These are phyloP conservation scores for Athetis lepigone DNA, from an alignment of 2,888 invertebrate genomes.

Conservation along the genomic window DNA sequence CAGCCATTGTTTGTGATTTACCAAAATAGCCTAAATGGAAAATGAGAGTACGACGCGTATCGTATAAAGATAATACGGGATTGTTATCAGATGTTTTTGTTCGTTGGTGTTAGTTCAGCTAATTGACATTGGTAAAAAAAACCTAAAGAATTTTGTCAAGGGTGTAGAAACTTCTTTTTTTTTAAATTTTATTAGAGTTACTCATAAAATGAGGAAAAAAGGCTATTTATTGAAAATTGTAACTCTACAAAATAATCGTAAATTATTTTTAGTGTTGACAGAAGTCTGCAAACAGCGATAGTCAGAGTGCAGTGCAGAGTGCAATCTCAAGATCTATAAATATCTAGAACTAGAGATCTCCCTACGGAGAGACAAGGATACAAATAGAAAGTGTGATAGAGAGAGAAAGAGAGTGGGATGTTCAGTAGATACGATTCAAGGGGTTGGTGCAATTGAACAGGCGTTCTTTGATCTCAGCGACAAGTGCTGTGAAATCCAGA, in stretches of 20 bases:
- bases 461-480: slow-evolving; percentile 51
- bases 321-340: slow-evolving; percentile 34
- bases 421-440: slow-evolving; percentile 30
- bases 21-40: slow-evolving; percentile 7
- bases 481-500: slow-evolving; percentile 39
- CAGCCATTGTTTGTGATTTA: slow-evolving; percentile 23
- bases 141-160: neutral
- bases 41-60: neutral
- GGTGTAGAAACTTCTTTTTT: neutral
- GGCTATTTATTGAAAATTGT: neutral
- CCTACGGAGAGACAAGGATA: slow-evolving; percentile 26
- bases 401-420: slow-evolving; percentile 31
- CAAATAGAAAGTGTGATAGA: slow-evolving; percentile 13
- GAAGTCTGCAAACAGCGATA: neutral
- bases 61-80: slow-evolving; percentile 8
- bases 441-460: slow-evolving; percentile 53
- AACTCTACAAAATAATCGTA: neutral
- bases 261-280: neutral
- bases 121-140: slow-evolving; percentile 10
- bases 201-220: neutral
- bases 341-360: slow-evolving; percentile 24
- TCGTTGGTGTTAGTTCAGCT: neutral
- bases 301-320: neutral
- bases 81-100: slow-evolving; percentile 16
- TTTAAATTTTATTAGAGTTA: neutral